phyloP scores from a whole-genome alignment of 37 sponge, comb jelly and placozoan genomes.

The Agelas oroides region DNA sequence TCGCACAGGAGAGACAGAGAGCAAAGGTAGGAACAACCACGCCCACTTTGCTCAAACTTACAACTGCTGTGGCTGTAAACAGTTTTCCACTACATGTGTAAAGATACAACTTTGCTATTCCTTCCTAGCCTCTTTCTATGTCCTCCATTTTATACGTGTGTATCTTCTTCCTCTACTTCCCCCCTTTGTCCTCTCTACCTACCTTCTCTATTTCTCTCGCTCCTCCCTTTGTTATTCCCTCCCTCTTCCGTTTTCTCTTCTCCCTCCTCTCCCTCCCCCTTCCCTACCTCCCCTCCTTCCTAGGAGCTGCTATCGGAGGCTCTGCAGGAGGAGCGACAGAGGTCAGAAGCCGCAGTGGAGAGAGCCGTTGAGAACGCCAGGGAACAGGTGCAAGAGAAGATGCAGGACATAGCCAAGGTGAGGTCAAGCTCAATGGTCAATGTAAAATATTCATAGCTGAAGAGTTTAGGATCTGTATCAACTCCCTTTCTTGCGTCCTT shows the following conservation, averaged over 20 bases:
- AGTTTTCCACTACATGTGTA: not conserved
- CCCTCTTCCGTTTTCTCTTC: not conserved
- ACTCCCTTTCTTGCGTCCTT: not conserved
- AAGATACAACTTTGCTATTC: too few relatives aligned
- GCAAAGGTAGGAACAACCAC: slow-evolving; percentile 39
- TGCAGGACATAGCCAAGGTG: slow-evolving; percentile 77
- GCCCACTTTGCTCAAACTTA: not conserved
- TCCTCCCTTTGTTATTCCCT: too few relatives aligned
- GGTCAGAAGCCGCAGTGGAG: slow-evolving; percentile 63
- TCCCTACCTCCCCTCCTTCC: too few relatives aligned
- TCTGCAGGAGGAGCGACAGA: slow-evolving; percentile 67
- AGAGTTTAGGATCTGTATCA: not conserved
- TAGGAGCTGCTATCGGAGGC: slow-evolving; percentile 65
- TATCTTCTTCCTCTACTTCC: too few relatives aligned
- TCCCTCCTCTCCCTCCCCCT: too few relatives aligned
- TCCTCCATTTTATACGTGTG: too few relatives aligned
- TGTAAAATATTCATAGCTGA: not conserved
- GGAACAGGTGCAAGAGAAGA: slow-evolving; percentile 47
- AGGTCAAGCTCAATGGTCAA: too few relatives aligned
- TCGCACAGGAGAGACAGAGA: slow-evolving; percentile 63
- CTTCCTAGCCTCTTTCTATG: too few relatives aligned
- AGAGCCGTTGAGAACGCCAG: slow-evolving; percentile 65
- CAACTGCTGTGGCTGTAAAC: not conserved
- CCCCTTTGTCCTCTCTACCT: not conserved
- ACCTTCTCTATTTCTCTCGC: too few relatives aligned